phyloP scores from a whole-genome alignment of 2,888 invertebrate species.

The Athalia rosae region DNA sequence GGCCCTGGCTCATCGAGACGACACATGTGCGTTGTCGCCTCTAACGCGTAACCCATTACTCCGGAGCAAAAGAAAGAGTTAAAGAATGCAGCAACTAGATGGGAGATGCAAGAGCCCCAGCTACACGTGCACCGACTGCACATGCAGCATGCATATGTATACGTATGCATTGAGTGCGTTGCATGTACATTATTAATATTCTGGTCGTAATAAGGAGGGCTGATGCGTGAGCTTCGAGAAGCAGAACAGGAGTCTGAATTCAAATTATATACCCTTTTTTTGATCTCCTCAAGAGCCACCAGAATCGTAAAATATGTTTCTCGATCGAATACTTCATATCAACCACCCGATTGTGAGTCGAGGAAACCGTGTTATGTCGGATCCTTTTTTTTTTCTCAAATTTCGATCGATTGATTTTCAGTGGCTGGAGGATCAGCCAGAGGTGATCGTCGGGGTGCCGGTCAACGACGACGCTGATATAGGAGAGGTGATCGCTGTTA shows the following conservation, averaged over 20 bases:
- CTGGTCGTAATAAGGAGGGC: slow-evolving; percentile 31
- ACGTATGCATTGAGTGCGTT: neutral
- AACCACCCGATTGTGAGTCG: too few relatives aligned
- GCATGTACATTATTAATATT: slow-evolving; percentile 46
- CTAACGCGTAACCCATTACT: slow-evolving; percentile 1
- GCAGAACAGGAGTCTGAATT: too few relatives aligned
- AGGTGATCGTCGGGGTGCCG: slow-evolving; percentile 40
- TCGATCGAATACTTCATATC: too few relatives aligned
- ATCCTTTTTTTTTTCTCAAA: too few relatives aligned
- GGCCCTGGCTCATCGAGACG: slow-evolving; percentile 2
- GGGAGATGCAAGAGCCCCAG: slow-evolving; percentile 14
- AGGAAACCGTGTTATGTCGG: too few relatives aligned
- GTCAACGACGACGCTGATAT: slow-evolving; percentile 49
- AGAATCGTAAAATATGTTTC: too few relatives aligned
- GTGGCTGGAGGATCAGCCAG: slow-evolving; percentile 39
- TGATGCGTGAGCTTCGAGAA: too few relatives aligned
- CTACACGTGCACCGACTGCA: slow-evolving; percentile 34
- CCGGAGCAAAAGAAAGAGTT: neutral
- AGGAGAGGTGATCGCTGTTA: slow-evolving; percentile 61
- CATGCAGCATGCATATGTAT: slow-evolving; percentile 5
- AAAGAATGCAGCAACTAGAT: neutral
- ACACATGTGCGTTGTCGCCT: slow-evolving; percentile 22
- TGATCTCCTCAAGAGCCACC: too few relatives aligned
- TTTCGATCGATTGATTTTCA: neutral
- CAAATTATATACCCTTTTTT: too few relatives aligned